Percentiles rank a stretch among this genome's conserved stretches.
Conservation (phyloP, 2,888 invertebrate species). For the Chydorus sphaericus region DNA sequence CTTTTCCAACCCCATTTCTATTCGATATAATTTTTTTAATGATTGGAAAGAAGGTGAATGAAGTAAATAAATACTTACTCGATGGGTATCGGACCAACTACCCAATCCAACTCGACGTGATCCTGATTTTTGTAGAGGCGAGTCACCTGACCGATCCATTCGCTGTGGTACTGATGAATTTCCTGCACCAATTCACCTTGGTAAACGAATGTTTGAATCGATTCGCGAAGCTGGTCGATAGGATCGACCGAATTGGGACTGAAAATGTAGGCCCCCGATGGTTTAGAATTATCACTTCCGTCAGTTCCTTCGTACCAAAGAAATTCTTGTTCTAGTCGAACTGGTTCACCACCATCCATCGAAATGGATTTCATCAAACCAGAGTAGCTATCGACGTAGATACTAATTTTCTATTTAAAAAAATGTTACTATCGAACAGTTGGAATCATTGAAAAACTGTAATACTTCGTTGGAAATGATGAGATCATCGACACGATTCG, state of each 20-base stretch:
- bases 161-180: constrained; percentile 43
- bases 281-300: constrained; percentile 51
- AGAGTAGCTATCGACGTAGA: constrained; percentile 36
- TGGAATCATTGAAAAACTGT: neutral
- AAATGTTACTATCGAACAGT: neutral
- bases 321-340: constrained; percentile 43
- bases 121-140: constrained; percentile 35
- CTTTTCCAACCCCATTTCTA: constrained; percentile 55
- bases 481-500: too few relatives aligned
- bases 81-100: constrained; percentile 38
- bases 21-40: too few relatives aligned
- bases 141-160: constrained; percentile 47
- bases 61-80: too few relatives aligned
- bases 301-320: constrained; percentile 52
- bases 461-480: neutral
- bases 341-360: neutral
- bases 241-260: constrained; percentile 42
- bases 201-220: too few relatives aligned
- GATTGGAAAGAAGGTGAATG: too few relatives aligned
- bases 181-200: constrained; percentile 43
- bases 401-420: constrained; percentile 26
- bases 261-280: constrained; percentile 90
- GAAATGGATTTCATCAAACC: constrained; percentile 7
- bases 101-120: constrained; percentile 38
- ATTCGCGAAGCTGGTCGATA: too few relatives aligned